A percentile compares a stretch with the other conserved stretches of the same genome.
Conservation (phyloP, 2,113 vertebrate species). For the Campylomormyrus tamandua region DNA sequence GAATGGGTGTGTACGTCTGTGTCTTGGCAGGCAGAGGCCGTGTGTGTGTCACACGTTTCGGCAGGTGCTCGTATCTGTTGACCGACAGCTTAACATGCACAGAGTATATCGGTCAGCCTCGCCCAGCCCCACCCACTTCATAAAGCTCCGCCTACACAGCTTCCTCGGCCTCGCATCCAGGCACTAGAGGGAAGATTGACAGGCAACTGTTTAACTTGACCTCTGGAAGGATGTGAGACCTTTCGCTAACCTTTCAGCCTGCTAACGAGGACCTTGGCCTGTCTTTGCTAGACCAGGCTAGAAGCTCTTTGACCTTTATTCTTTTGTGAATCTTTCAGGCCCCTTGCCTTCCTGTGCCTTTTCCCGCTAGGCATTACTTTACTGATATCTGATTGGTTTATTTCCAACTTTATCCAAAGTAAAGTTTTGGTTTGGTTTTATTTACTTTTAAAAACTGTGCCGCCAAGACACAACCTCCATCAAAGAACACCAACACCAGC, state of each 20-base stretch:
- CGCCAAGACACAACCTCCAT: neutral
- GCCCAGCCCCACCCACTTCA: neutral
- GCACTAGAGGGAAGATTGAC: neutral
- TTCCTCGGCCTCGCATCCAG: neutral
- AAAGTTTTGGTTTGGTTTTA: neutral
- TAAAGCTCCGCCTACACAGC: neutral
- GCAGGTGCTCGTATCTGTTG: neutral
- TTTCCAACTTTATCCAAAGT: neutral
- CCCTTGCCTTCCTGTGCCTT: neutral
- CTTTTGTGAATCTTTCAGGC: neutral
- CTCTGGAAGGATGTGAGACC: neutral
- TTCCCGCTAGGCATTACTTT: neutral
- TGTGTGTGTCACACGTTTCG: neutral
- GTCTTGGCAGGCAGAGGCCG: neutral
- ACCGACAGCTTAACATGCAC: neutral
- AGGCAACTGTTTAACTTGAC: neutral
- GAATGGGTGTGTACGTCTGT: neutral
- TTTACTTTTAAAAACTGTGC: neutral
- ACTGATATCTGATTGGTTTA: neutral
- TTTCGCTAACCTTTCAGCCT: conserved; percentile 14
- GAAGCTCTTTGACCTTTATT: conserved; percentile 16
- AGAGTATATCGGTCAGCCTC: neutral
- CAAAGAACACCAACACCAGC: no score
- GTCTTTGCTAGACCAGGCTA: neutral
- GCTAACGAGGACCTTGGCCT: conserved; percentile 1